Conservation (phyloP, 2,888 invertebrate species). For the Busseola fusca region DNA sequence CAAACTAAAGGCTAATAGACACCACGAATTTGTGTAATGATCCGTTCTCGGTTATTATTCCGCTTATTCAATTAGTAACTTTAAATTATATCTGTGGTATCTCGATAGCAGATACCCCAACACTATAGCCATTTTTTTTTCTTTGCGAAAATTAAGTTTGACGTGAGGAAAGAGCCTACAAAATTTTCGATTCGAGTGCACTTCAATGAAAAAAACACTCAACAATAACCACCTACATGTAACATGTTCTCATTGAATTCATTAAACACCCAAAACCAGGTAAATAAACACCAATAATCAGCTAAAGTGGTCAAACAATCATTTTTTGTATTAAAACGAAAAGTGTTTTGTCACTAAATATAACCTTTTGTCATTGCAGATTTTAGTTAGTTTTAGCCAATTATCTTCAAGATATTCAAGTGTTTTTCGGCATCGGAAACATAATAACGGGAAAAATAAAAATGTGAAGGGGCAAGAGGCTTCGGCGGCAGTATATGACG, state of each 20-base stretch:
- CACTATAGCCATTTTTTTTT: constrained; percentile 72
- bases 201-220: constrained; percentile 79
- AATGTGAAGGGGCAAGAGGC: constrained; percentile 79
- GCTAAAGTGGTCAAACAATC: constrained; percentile 1
- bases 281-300: constrained; percentile 58
- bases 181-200: constrained; percentile 89
- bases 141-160: constrained; percentile 78
- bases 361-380: constrained; percentile 85
- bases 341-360: constrained; percentile 76
- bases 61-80: constrained; percentile 10
- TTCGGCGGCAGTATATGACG: constrained; percentile 70
- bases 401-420: constrained; percentile 83
- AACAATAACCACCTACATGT: constrained; percentile 83
- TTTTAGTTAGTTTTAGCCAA: constrained; percentile 87
- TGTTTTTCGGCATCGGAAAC: constrained; percentile 84
- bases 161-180: constrained; percentile 87
- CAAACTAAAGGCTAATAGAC: not conserved
- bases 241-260: constrained; percentile 89
- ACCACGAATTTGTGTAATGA: not conserved
- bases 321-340: constrained; percentile 41
- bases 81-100: not conserved
- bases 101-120: constrained; percentile 57
- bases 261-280: constrained; percentile 88
- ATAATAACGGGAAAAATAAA: constrained; percentile 74
- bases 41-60: too few species aligned